These are phyloP conservation scores for Tragelaphus buxtoni DNA, from an alignment of 2,113 vertebrate species.

Conservation along the genomic window DNA sequence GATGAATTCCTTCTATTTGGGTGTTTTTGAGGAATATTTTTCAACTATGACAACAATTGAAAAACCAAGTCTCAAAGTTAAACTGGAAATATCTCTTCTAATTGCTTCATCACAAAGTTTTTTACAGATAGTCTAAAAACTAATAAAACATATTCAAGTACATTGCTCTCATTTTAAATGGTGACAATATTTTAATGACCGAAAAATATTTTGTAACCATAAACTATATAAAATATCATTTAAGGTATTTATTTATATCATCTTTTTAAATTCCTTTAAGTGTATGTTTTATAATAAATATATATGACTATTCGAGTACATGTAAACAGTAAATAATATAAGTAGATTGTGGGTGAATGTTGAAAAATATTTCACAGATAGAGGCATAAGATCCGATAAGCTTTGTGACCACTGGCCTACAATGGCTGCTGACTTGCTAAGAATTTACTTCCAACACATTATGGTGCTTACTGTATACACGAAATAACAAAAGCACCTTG, in stretches of 20 bases:
- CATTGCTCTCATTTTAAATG: background rate
- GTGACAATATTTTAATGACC: background rate
- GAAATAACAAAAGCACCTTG: background rate
- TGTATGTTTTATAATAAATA: background rate
- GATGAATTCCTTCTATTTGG: background rate
- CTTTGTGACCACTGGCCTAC: background rate
- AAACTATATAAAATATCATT: background rate
- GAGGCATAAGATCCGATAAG: background rate
- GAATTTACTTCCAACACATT: background rate
- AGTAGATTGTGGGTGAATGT: background rate
- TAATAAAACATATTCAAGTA: background rate
- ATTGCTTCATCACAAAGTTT: background rate
- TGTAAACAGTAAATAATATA: background rate
- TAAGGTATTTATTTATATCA: background rate
- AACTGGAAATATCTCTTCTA: background rate
- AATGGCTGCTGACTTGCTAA: background rate
- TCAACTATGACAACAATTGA: background rate
- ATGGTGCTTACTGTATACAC: background rate
- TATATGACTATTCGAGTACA: background rate
- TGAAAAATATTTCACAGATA: background rate
- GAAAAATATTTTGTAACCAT: background rate
- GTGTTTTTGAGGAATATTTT: constrained; percentile 26
- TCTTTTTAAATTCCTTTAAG: background rate
- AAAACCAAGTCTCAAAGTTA: constrained; percentile 38
- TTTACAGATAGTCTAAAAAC: background rate